Evolutionary conservation across 2,113 vertebrate species (phyloP), one percentile per base, ranked within the genome.

Genomic region (Gymnarchus niloticus): DNA sequence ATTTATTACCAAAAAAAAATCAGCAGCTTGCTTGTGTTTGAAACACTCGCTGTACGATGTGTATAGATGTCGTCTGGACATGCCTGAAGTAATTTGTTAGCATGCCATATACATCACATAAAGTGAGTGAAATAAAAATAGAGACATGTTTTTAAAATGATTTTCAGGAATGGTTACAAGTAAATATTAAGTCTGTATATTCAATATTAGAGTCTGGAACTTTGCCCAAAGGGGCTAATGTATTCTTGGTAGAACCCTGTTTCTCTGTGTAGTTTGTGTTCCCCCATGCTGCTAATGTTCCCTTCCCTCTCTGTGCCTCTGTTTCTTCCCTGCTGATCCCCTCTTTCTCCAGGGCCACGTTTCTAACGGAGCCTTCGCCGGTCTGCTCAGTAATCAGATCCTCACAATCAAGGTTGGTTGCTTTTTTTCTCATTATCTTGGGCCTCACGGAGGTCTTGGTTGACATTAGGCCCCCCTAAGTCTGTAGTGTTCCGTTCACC

Each of bases 341-440:
- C 56, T 6, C 81, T 44, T 56, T 61, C 86, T 56, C 37, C 85
- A 88, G 89, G 89, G 90, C 46, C 89, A 85, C 73, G 84, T 86
- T 56, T 85, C 87, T 37, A 80, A 83, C n/a, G 21, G 78, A 52
- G 81, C 82, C 81, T 91, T 87, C 49, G 88, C 90, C 85, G 89
- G 88, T 51, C 86, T 89, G 9, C 88, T 88, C 87, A 92, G 87
- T 88, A 92, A 92, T 88, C 91, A 92, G 87, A 92, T 91, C 86
- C 89, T 91, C 83, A 87, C 89, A 23, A 90, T 89, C 51, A 89
- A 91, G 88, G 90, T 90, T 86, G 89, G 89, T 89, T 51, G 51
- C 44, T 49, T 61, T n/a, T 48, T 51, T 52, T 9, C 12, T 6
- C 49, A 17, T 54, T 48, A 56, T 56, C 54, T 44, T 9, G 21